phyloP scores from a whole-genome alignment of 2,797 vertebrate genomes.

The Danio albolineatus region DNA sequence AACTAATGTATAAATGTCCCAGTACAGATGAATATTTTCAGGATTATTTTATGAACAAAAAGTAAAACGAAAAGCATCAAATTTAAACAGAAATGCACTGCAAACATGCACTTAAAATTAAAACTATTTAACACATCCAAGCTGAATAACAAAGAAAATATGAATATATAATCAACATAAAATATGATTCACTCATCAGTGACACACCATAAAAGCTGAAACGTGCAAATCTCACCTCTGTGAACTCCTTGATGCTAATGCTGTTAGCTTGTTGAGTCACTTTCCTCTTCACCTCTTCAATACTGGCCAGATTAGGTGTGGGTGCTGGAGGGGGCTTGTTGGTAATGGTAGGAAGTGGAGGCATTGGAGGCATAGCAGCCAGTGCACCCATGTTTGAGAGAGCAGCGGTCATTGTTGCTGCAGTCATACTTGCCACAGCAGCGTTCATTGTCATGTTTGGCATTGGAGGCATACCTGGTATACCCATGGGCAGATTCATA shows the following conservation, averaged over 20 bases:
- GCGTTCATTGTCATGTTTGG: conserved; percentile 83
- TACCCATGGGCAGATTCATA: conserved; percentile 69
- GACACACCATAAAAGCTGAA: not conserved
- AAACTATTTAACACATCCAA: too few relatives aligned
- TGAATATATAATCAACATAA: not conserved
- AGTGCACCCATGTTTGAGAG: conserved; percentile 84
- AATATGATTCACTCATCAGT: not conserved
- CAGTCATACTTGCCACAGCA: conserved; percentile 85
- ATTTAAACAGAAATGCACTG: too few relatives aligned
- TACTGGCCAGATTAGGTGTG: conserved; percentile 81
- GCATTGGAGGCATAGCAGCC: conserved; percentile 80
- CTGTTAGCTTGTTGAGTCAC: conserved; percentile 93
- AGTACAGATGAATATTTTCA: too few relatives aligned
- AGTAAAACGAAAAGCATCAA: too few relatives aligned
- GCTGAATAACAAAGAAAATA: not conserved
- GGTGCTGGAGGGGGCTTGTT: conserved; percentile 83
- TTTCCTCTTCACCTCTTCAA: conserved; percentile 93
- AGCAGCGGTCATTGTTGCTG: conserved; percentile 84
- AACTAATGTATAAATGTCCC: too few relatives aligned
- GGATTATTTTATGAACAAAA: too few relatives aligned
- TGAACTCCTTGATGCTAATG: conserved; percentile 96
- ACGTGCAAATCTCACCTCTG: conserved; percentile 82
- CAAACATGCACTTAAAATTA: too few relatives aligned
- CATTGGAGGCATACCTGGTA: conserved; percentile 76
- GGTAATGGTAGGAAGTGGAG: conserved; percentile 83